Conservation (phyloP, 92 coral and sea anemone species). For the Zoanthus solanderi region DNA sequence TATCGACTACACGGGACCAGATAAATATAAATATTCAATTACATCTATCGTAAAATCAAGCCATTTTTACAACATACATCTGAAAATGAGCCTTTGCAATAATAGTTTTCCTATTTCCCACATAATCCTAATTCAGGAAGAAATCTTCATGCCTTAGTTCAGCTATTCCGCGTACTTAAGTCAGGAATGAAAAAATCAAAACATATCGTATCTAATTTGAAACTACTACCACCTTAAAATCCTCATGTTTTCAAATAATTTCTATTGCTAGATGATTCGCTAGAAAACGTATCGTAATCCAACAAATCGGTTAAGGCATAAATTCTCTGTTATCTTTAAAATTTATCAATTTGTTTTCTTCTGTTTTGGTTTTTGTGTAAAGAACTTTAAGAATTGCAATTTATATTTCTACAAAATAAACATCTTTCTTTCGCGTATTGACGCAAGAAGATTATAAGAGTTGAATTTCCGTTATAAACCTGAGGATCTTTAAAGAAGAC, state of each 20-base stretch:
- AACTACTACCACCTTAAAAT: background rate
- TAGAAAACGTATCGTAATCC: background rate
- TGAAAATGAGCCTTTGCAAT: constrained; percentile 36
- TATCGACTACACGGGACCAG: constrained; percentile 12
- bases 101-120: background rate
- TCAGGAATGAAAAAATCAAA: background rate
- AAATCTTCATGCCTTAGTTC: background rate
- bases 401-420: background rate
- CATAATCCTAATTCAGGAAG: background rate
- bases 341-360: background rate
- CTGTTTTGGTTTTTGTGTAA: background rate
- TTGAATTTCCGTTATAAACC: background rate
- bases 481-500: background rate
- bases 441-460: background rate
- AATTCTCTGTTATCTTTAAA: background rate
- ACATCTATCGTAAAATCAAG: constrained; percentile 44
- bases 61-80: constrained; percentile 41
- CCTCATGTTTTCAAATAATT: background rate
- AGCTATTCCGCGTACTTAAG: background rate
- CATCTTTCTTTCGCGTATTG: background rate
- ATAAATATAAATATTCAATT: constrained; percentile 49
- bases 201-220: background rate
- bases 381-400: background rate
- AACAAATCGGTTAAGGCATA: background rate
- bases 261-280: background rate